These are phyloP conservation scores for Monochamus alternatus DNA, from an alignment of 2,888 invertebrate species.

Conservation along the genomic window DNA sequence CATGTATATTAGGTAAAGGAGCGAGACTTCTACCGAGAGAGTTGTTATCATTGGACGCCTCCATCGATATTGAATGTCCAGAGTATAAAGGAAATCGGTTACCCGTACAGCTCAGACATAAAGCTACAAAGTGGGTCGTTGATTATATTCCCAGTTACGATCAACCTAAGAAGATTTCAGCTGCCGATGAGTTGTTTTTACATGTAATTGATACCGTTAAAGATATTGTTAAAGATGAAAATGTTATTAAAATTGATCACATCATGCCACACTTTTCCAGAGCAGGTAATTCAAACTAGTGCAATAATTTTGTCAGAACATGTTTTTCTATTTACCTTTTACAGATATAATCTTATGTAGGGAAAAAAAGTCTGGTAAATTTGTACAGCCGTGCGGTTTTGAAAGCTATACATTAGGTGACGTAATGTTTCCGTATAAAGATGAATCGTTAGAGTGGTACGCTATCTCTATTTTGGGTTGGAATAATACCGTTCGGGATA, in stretches of 20 bases:
- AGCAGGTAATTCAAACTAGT: slow-evolving; percentile 71
- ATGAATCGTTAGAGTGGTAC: slow-evolving; percentile 70
- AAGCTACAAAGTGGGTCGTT: slow-evolving; percentile 76
- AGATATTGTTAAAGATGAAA: slow-evolving; percentile 71
- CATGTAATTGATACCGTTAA: slow-evolving; percentile 73
- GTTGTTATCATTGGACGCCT: slow-evolving; percentile 77
- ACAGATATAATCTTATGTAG: slow-evolving; percentile 66
- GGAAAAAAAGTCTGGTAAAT: slow-evolving; percentile 71
- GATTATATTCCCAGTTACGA: slow-evolving; percentile 75
- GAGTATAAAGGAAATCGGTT: slow-evolving; percentile 76
- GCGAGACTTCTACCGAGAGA: slow-evolving; percentile 70
- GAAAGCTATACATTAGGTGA: slow-evolving; percentile 73
- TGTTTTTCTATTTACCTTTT: slow-evolving; percentile 40
- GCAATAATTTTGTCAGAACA: background rate
- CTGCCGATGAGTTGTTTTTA: slow-evolving; percentile 75
- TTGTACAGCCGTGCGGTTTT: slow-evolving; percentile 72
- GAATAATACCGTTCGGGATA: slow-evolving; percentile 75
- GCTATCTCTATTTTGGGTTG: slow-evolving; percentile 76
- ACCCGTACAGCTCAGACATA: slow-evolving; percentile 69
- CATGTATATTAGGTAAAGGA: slow-evolving; percentile 56
- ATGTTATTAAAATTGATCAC: slow-evolving; percentile 73
- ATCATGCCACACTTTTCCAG: slow-evolving; percentile 80
- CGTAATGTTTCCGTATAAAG: slow-evolving; percentile 60
- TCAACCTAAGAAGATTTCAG: slow-evolving; percentile 72
- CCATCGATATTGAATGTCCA: slow-evolving; percentile 76